Evolutionary conservation across 2,888 invertebrate genomes (phyloP).

Genomic region (Epicampocera succincta): DNA sequence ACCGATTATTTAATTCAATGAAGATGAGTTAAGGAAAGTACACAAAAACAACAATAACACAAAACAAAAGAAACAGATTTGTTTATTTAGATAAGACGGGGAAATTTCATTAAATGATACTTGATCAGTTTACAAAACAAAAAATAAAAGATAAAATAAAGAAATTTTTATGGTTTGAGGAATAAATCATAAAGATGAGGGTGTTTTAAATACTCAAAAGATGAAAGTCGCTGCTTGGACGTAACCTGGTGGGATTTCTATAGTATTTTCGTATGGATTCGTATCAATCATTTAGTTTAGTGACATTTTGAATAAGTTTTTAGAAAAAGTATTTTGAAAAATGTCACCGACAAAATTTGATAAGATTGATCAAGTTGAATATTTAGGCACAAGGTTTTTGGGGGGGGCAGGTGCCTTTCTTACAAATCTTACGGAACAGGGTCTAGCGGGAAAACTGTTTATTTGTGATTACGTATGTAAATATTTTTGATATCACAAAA

Average conservation of each 20-base stretch:
- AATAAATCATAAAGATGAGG: constrained; percentile 8
- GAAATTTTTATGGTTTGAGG: background rate
- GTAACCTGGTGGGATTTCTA: background rate
- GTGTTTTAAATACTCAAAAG: background rate
- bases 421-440: background rate
- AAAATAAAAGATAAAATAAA: too few species aligned
- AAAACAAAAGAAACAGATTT: constrained; percentile 15
- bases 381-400: too few species aligned
- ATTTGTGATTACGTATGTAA: too few species aligned
- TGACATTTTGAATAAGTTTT: constrained; percentile 21
- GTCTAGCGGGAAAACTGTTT: too few species aligned
- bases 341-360: background rate
- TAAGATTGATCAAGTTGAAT: background rate
- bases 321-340: background rate
- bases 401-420: background rate
- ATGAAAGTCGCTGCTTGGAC: background rate
- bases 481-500: too few species aligned
- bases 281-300: constrained; percentile 23
- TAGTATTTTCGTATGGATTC: constrained; percentile 7
- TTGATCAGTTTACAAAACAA: constrained; percentile 20
- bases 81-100: constrained; percentile 9
- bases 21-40: constrained; percentile 8
- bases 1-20: constrained; percentile 53
- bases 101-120: constrained; percentile 45
- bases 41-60: background rate